Evolutionary conservation across 2,797 vertebrate species (phyloP).

Genomic region (Bradypodion pumilum): DNA sequence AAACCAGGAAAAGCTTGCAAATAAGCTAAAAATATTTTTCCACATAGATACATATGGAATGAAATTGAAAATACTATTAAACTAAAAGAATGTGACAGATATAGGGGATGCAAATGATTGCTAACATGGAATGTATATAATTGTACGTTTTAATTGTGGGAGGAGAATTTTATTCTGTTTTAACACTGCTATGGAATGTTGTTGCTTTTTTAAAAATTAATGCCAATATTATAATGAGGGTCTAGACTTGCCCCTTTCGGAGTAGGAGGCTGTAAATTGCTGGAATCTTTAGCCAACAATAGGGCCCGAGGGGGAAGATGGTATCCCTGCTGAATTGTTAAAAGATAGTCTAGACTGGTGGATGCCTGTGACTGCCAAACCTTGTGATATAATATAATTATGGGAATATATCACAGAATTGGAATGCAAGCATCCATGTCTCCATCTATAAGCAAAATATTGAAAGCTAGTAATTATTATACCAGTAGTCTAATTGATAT

Average conservation of each 20-base stretch:
- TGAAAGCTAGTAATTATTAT: conserved; percentile 11
- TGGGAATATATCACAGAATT: conserved; percentile 3
- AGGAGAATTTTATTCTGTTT: background rate
- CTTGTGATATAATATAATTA: conserved; percentile 14
- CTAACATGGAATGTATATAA: background rate
- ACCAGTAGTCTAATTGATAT: conserved; percentile 13
- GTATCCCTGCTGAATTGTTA: conserved; percentile 17
- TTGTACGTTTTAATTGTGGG: background rate
- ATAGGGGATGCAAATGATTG: background rate
- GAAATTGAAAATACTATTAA: background rate
- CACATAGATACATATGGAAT: background rate
- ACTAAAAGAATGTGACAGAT: background rate
- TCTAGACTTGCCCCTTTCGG: conserved; percentile 6
- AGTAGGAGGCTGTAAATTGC: background rate
- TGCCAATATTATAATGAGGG: background rate
- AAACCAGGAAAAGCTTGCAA: background rate
- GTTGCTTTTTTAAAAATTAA: background rate
- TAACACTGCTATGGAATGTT: background rate
- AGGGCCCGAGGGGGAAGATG: conserved; percentile 2
- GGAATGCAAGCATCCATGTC: background rate
- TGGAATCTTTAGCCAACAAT: conserved; percentile 1
- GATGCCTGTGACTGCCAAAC: conserved; percentile 12
- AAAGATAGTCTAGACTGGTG: conserved; percentile 21
- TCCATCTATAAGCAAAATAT: background rate
- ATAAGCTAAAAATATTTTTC: background rate